Evolutionary conservation across 2,888 invertebrate species (phyloP).

Genomic region (Eupithecia pulchellata): DNA sequence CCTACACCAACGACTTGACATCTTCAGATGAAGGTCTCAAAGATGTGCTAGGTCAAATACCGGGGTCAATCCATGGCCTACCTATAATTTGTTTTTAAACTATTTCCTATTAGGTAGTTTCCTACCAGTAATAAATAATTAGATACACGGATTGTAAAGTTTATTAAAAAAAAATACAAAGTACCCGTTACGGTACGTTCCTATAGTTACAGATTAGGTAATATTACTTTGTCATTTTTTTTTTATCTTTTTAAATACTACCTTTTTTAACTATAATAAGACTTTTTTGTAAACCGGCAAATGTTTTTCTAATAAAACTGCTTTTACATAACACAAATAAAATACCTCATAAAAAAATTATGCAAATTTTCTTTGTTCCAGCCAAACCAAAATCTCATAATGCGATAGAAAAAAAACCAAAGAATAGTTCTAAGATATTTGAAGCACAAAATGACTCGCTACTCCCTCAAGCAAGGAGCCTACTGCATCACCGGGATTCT

Average conservation of each 20-base stretch:
- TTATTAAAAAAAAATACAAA: no score
- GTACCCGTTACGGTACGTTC: no score
- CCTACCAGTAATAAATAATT: background rate
- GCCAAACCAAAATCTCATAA: conserved; percentile 30
- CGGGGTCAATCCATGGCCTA: conserved; percentile 37
- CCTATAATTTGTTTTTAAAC: background rate
- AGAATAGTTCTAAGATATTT: conserved; percentile 20
- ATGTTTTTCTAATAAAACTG: no score
- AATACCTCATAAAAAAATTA: background rate
- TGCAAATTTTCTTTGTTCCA: conserved; percentile 30
- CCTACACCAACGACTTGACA: background rate
- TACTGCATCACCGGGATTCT: conserved; percentile 66
- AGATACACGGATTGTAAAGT: no score
- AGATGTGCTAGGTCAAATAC: conserved; percentile 44
- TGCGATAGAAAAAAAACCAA: conserved; percentile 42
- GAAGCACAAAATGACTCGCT: conserved; percentile 55
- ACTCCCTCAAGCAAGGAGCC: conserved; percentile 59
- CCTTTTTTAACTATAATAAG: no score
- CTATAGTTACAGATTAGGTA: no score
- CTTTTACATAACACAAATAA: background rate
- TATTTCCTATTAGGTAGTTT: background rate
- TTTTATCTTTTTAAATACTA: no score
- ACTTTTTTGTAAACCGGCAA: background rate
- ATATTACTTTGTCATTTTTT: no score
- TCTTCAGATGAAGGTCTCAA: conserved; percentile 23